Percentiles rank a stretch among this genome's conserved stretches.
Conservation (phyloP, 2,113 vertebrate species). For the chimpanzee (Pan troglodytes) region NHGRI_mPanTro3-v2.1_pri NC_072414.2:55481501-55482000, state of each 20-base stretch:
- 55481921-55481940: neutral
- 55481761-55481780: neutral
- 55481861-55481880: neutral
- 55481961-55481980: neutral
- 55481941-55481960: neutral
- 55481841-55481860: neutral
- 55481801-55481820: neutral
- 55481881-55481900: neutral
- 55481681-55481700: neutral
- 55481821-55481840: slow-evolving; percentile 22
- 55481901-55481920: neutral
- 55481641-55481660: neutral
- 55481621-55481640: neutral
- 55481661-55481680: neutral
- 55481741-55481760: neutral
- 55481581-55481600: neutral
- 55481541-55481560: neutral
- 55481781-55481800: neutral
- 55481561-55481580: neutral
- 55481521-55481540: neutral
- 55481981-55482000: neutral
- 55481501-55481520: neutral
- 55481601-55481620: slow-evolving; percentile 2
- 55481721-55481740: neutral
- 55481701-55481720: neutral